A percentile compares a stretch with the other conserved stretches of the same genome.
Evolutionary conservation across 2,113 vertebrate genomes (phyloP).

Genomic region (Trinectes maculatus): DNA sequence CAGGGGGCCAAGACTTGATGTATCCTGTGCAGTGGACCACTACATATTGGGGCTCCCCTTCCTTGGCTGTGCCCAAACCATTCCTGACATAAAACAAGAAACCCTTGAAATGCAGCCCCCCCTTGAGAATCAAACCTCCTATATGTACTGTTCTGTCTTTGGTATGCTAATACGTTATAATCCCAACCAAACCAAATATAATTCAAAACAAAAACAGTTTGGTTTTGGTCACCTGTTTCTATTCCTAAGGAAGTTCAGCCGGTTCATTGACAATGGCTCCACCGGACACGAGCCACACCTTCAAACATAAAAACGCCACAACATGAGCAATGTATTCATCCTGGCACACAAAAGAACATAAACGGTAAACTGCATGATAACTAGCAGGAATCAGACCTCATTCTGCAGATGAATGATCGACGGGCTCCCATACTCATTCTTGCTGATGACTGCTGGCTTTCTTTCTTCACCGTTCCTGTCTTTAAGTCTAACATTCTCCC

Average conservation of each 20-base stretch:
- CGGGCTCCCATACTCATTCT: slow-evolving; percentile 96
- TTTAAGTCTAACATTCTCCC: slow-evolving; percentile 96
- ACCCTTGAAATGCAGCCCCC: not conserved
- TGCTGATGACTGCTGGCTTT: slow-evolving; percentile 93
- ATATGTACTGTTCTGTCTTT: not conserved
- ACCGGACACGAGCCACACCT: slow-evolving; percentile 89
- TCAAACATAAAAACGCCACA: slow-evolving; percentile 22
- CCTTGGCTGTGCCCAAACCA: slow-evolving; percentile 89
- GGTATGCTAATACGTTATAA: not conserved
- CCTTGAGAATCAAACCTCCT: too few relatives aligned
- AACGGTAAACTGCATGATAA: not conserved
- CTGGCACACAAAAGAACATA: not conserved
- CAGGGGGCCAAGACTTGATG: slow-evolving; percentile 97
- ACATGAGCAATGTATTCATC: not conserved
- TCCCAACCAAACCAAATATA: too few relatives aligned
- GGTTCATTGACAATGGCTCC: slow-evolving; percentile 89
- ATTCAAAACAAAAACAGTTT: not conserved
- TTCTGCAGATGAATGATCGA: slow-evolving; percentile 97
- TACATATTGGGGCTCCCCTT: slow-evolving; percentile 93
- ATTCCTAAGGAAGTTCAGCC: slow-evolving; percentile 90
- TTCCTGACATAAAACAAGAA: slow-evolving; percentile 75
- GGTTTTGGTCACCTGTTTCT: slow-evolving; percentile 87
- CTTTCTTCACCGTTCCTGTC: slow-evolving; percentile 97
- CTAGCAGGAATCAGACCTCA: slow-evolving; percentile 84
- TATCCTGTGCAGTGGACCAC: slow-evolving; percentile 98